These are phyloP conservation scores for Oncopodura yosiiana DNA, from an alignment of 1,140 invertebrate species.

Conservation along the genomic window DNA sequence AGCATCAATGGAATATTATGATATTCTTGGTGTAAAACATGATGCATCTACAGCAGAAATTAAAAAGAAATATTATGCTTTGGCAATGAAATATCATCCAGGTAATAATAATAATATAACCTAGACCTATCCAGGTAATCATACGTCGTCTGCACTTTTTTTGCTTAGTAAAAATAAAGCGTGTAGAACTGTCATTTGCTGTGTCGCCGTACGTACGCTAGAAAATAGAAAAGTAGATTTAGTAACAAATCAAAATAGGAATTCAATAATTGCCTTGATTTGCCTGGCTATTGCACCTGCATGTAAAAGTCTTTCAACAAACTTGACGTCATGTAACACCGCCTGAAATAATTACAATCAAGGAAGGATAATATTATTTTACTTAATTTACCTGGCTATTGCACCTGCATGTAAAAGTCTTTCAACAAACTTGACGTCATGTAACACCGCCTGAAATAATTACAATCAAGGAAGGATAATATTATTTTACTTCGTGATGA, in stretches of 20 bases:
- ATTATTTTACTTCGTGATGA: conserved; percentile 5
- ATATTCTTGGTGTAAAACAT: conserved; percentile 42
- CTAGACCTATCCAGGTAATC: no score
- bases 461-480: not conserved
- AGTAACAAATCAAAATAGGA: not conserved
- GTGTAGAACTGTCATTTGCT: conserved; percentile 62
- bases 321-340: conserved; percentile 35
- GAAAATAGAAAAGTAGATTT: conserved; percentile 32
- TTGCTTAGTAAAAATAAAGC: conserved; percentile 52
- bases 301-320: conserved; percentile 22
- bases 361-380: not conserved
- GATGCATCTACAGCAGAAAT: conserved; percentile 42
- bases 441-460: conserved; percentile 35
- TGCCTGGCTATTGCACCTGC: conserved; percentile 9
- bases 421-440: conserved; percentile 32
- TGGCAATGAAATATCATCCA: conserved; percentile 38
- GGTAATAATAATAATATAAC: conserved; percentile 36
- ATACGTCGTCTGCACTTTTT: conserved; percentile 58
- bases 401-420: conserved; percentile 22
- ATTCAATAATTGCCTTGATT: not conserved
- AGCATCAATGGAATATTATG: conserved; percentile 41
- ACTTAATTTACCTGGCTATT: not conserved
- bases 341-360: conserved; percentile 30
- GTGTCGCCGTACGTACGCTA: conserved; percentile 50
- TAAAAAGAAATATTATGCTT: conserved; percentile 46